Base-by-base conservation (phyloP, 2,113 vertebrate species). In the Mirza zaza region DNA sequence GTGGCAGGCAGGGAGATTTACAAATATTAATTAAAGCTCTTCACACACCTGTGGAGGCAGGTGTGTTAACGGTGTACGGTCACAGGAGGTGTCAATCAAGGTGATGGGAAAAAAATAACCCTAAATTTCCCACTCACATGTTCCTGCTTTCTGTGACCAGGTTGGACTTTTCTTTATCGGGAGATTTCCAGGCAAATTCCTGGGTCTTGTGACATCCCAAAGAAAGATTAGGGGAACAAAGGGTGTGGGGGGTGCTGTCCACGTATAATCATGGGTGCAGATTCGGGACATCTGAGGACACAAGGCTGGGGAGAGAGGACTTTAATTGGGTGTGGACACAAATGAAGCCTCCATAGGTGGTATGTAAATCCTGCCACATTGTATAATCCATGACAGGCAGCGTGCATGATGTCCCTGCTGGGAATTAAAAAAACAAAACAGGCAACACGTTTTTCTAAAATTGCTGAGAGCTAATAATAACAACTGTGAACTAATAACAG, bases 21-120 rank as follows among this genome's bases (percentile, higher is more conserved):
- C 87, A 96, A 90, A 97, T 94, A 96, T 88, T 97, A 96, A 94
- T 96, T 91, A 95, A 96, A 92, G 61, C 13, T 61, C 90, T 75
- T 59, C 32, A 80, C 55, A 91, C 83, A 96, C 67, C 96, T 80
- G 57, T 85, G 87, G 70, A 87, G 55, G 77, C 71, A 95, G 94
- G 61, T 87, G n/a, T n/a, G 82, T 86, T 79, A 39, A 25, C 15
- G 39, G 42, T 75, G 71, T 67, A 97, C 95, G 88, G 87, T 96
- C 90, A 94, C 84, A 48, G 52, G 52, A 75, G 36, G 79, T 91
- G 65, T 91, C 75, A 75, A 11, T 92, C 73, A 96, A 57, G 68
- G 36, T 2, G 12, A 23, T 21, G 70, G 2, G 11, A 25, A 34
- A 3, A 88, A 85, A 93, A 90, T 45, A 18, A 36, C 23, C 73